A percentile compares a stretch with the other conserved stretches of the same genome.
Evolutionary conservation across 2,888 invertebrate species (phyloP).

Genomic region (Monoplex corrugatus): DNA sequence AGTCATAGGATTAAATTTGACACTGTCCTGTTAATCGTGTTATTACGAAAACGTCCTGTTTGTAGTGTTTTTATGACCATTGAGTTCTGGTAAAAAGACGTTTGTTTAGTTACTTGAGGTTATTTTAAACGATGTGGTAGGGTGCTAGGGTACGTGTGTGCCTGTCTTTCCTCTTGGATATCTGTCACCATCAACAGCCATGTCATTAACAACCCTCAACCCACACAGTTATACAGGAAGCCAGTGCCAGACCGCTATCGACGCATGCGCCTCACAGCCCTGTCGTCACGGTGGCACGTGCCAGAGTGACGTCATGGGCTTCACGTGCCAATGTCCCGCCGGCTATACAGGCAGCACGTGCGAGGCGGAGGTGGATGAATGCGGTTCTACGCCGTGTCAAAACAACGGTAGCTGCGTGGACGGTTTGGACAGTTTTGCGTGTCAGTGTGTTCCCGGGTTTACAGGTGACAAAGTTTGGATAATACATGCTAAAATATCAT

Average conservation of each 20-base stretch:
- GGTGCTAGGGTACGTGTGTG: no score
- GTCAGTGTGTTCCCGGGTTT: conserved; percentile 64
- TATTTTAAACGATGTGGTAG: neutral
- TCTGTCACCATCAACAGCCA: neutral
- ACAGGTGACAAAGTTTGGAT: conserved; percentile 50
- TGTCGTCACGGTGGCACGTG: conserved; percentile 52
- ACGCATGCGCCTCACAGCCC: conserved; percentile 43
- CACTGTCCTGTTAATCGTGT: no score
- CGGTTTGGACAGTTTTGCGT: conserved; percentile 60
- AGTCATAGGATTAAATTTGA: no score
- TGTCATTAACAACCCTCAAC: no score
- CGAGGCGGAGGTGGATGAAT: conserved; percentile 52
- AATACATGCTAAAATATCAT: no score
- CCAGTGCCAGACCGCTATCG: conserved; percentile 50
- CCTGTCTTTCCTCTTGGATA: neutral
- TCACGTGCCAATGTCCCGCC: conserved; percentile 38
- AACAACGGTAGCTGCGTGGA: conserved; percentile 70
- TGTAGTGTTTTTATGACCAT: no score
- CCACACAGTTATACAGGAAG: conserved; percentile 45
- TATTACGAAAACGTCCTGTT: no score
- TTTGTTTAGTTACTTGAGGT: neutral
- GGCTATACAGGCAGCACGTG: conserved; percentile 52
- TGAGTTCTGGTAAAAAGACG: no score
- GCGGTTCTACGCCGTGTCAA: conserved; percentile 60
- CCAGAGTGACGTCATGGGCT: neutral